phyloP scores from a whole-genome alignment of 92 coral and sea anemone genomes.

The Montipora capitata region DNA sequence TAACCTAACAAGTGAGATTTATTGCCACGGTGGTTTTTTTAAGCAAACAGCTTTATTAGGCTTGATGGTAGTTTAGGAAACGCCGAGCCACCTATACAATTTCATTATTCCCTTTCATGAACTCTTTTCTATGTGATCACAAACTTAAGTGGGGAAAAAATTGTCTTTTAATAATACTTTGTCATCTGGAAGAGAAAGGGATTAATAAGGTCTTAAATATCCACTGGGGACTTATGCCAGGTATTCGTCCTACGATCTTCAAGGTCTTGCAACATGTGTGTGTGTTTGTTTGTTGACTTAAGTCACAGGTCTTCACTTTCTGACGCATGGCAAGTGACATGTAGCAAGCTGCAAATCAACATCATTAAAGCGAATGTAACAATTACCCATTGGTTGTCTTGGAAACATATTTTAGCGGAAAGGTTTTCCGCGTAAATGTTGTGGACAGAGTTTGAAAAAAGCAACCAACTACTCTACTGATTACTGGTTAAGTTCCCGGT shows the following conservation, averaged over 20 bases:
- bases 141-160: conserved; percentile 29
- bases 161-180: conserved; percentile 39
- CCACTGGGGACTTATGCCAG: conserved; percentile 24
- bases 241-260: not conserved
- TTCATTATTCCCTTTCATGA: conserved; percentile 76
- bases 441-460: not conserved
- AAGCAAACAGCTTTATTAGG: conserved; percentile 80
- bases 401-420: conserved; percentile 4
- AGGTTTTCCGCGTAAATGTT: not conserved
- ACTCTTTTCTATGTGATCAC: conserved; percentile 46
- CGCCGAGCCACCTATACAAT: conserved; percentile 68
- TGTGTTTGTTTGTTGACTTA: conserved; percentile 44
- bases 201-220: conserved; percentile 21
- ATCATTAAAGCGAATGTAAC: conserved; percentile 18
- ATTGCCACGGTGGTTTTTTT: conserved; percentile 73
- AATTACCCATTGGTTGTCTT: conserved; percentile 40
- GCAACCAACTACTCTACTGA: not conserved
- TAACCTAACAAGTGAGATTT: conserved; percentile 35
- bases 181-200: conserved; percentile 23
- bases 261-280: conserved; percentile 19
- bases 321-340: conserved; percentile 34
- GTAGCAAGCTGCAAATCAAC: conserved; percentile 14
- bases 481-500: not conserved
- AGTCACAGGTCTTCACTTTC: not conserved
- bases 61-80: conserved; percentile 83